These are phyloP conservation scores for Leptinotarsa lineolata DNA, from an alignment of 1,140 invertebrate genomes.

Conservation along the genomic window DNA sequence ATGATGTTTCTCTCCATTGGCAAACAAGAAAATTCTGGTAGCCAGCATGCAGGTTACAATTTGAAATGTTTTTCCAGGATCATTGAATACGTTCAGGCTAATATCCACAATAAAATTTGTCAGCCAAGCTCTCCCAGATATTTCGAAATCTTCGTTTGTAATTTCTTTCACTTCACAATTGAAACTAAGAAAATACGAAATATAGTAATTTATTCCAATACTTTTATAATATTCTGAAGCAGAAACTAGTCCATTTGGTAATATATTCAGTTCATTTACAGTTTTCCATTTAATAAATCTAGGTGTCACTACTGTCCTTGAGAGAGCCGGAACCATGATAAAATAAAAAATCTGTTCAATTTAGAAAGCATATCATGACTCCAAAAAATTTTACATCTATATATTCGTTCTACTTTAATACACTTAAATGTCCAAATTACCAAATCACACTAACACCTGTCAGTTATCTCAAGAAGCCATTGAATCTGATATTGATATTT, in stretches of 20 bases:
- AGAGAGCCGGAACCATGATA: background rate
- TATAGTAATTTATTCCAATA: conserved; percentile 4
- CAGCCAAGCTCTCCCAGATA: background rate
- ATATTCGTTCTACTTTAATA: conserved; percentile 17
- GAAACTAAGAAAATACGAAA: background rate
- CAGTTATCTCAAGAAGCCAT: conserved; percentile 20
- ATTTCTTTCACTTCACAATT: conserved; percentile 7
- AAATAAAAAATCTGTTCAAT: conserved; percentile 3
- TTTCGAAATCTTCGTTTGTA: background rate
- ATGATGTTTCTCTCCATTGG: background rate
- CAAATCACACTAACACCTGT: conserved; percentile 24
- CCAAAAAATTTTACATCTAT: conserved; percentile 12
- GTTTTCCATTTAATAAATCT: background rate
- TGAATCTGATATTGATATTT: conserved; percentile 30
- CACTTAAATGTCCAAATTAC: conserved; percentile 10
- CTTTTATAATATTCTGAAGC: conserved; percentile 9
- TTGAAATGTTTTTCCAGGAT: background rate
- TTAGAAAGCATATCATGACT: conserved; percentile 2
- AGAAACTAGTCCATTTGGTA: background rate
- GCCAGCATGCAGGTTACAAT: background rate
- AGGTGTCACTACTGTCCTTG: background rate
- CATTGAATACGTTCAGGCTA: conserved; percentile 17
- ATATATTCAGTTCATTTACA: background rate
- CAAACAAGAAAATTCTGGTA: conserved; percentile 3
- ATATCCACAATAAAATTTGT: conserved; percentile 17